Base-by-base conservation (phyloP, 2,797 vertebrate genomes). In the Premnoplex brunnescens region DNA sequence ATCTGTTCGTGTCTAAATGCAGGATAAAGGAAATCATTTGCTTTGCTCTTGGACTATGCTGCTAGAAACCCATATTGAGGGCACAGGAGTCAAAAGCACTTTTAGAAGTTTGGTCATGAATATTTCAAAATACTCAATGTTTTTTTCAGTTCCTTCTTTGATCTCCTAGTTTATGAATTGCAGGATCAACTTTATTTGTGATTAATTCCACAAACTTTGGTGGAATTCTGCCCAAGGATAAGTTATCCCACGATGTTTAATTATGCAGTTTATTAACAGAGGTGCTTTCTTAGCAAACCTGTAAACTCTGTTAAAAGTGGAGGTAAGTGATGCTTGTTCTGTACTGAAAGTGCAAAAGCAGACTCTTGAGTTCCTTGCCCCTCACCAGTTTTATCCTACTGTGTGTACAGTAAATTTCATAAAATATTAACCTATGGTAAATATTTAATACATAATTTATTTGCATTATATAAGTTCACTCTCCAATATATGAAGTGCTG, bases 371-470 rank as follows among this genome's bases (percentile, higher is more conserved):
- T 74, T 93, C 75, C 24, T 73, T 58, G 56, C 85, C 77, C 73
- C 80, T 75, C 89, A 55, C 73, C 52, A 88, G 60, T 76, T 97
- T 89, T 73, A 62, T 81, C 76, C 43, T 80, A 62, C 76, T 55
- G 60, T 77, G 60, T 43, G 66, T 93, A 88, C 73, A 86, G 73
- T 83, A 93, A 84, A 82, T 95, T 59, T 95, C 73, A 97, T 97
- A 78, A 97, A 97, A 96, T 96, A 97, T 97, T 97, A 95, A 97
- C 60, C 48, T 59, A 62, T 87, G 68, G 94, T 96, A 97, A 97
- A 97, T 96, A 93, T 96, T 93, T 96, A 93, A 96, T 97, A 60
- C 74, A 95, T 97, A 88, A 96, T 97, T 96, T 96, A 97, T 97
- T 96, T 96, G 73, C 71, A 89, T 95, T 93, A 89, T 93, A 67